Evolutionary conservation across 30 jellyfish, hydroid and myxozoan species (phyloP).

Genomic region (Hydractinia symbiolongicarpus): DNA sequence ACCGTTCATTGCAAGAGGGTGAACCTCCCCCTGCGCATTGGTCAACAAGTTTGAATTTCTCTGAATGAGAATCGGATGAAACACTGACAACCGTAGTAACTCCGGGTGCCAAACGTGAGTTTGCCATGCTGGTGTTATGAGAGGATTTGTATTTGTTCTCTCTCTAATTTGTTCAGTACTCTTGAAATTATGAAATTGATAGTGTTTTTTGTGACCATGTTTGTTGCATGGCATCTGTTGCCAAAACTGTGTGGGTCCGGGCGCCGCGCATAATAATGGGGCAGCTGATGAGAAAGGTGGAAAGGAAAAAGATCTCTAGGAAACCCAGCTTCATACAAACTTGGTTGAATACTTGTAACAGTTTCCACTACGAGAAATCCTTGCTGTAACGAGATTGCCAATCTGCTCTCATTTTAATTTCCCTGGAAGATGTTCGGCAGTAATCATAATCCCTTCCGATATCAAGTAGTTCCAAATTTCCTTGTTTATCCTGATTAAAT

Average conservation of each 20-base stretch:
- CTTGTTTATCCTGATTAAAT: background rate
- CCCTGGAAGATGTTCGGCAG: slow-evolving; percentile 11
- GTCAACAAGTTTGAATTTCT: background rate
- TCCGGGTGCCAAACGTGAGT: background rate
- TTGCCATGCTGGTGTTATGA: background rate
- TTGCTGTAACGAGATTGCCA: background rate
- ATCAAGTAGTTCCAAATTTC: slow-evolving; percentile 6
- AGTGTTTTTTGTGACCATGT: background rate
- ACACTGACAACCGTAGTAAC: background rate
- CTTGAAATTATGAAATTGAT: background rate
- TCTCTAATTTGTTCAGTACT: background rate
- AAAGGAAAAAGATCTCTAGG: background rate
- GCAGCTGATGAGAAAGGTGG: background rate
- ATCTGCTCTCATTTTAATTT: slow-evolving; percentile 7
- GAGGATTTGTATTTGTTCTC: background rate
- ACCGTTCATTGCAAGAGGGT: background rate
- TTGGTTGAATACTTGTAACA: background rate
- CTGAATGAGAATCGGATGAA: background rate
- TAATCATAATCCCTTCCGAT: slow-evolving; percentile 1
- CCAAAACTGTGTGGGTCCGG: slow-evolving; percentile 12
- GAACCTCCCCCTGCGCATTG: background rate
- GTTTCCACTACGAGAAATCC: background rate
- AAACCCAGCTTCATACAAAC: background rate
- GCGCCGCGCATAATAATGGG: background rate
- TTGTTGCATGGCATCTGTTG: slow-evolving; percentile 7